Base-by-base conservation (phyloP, 2,888 invertebrate genomes). In the Morpho deidamia region DNA sequence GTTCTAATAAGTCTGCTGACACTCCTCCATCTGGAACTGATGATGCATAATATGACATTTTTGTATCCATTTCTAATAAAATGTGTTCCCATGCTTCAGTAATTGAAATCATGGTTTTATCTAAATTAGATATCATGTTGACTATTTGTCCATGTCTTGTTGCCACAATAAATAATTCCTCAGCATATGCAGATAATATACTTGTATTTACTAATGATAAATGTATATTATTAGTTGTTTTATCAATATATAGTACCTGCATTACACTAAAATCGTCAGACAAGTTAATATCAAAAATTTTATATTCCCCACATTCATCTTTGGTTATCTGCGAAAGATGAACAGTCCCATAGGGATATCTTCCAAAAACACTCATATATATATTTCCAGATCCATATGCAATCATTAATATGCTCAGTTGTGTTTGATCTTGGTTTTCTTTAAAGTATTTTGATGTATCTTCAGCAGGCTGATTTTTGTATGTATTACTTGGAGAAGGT, bases 61-160 rank as follows among this genome's bases (percentile, higher is more conserved):
- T 98, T 45, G 95, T 94, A 74, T 98, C 98, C 94, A 98, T 96
- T 87, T 98, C 98, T 42, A 97, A 78, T 38, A 98, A 90, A 68
- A 98, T 96, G 61, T 96, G 97, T 76, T 98, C 98, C 97, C 97
- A 98, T 0, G 97, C 95, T 82, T 98, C 98, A 39, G 92, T 94
- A 62, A 97, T 94, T 7, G 95, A 94, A 64, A 93, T 92, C 81
- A 97, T 94, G 0, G 96, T 95, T 64, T 93, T 93, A 51, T 93
- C 93, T 35, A 96, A 83, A 59, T 92, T 90, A 69, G 92, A 92
- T 70, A 95, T 88, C 40, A 96, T 91, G 65, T 93, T 91, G 9
- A 92, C 78, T 33, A 96, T 91, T 70, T 94, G 93, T 7, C 94
- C 93, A 79, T 95, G 94, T 72, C 95, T 95, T 44, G 92, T 89